These are phyloP conservation scores for Epizoanthus illoricatus DNA, from an alignment of 92 coral and sea anemone genomes.

Conservation along the genomic window DNA sequence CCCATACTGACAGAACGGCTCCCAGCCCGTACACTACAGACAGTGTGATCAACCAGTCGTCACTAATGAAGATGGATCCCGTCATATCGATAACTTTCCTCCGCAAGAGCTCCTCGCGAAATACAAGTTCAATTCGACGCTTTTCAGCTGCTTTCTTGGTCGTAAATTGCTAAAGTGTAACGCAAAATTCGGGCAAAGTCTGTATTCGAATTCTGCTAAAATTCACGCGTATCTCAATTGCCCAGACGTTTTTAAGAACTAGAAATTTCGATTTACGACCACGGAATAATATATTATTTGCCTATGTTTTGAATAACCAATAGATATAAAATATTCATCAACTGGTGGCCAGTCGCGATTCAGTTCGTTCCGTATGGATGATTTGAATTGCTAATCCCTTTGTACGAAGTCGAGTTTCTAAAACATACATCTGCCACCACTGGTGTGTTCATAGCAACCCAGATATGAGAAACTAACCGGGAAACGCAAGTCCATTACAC, in stretches of 20 bases:
- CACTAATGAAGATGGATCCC: constrained; percentile 81
- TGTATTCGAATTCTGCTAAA: not conserved
- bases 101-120: not conserved
- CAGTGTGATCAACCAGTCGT: constrained; percentile 96
- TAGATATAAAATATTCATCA: constrained; percentile 20
- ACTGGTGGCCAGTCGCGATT: not conserved
- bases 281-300: constrained; percentile 1
- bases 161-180: not conserved
- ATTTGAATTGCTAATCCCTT: constrained; percentile 32
- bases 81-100: constrained; percentile 40
- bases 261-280: not conserved
- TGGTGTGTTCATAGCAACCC: constrained; percentile 17
- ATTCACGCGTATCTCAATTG: not conserved
- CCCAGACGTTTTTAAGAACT: not conserved
- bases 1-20: constrained; percentile 90
- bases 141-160: not conserved
- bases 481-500: too few species aligned
- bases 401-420: constrained; percentile 5
- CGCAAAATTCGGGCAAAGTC: not conserved
- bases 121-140: not conserved
- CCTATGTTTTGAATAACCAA: not conserved
- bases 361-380: not conserved
- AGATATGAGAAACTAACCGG: too few species aligned
- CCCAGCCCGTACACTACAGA: constrained; percentile 95
- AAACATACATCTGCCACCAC: constrained; percentile 12